Percentiles rank a stretch among this genome's conserved stretches.
phyloP scores from a whole-genome alignment of 2,888 invertebrate genomes.

The Acronicta alni region DNA sequence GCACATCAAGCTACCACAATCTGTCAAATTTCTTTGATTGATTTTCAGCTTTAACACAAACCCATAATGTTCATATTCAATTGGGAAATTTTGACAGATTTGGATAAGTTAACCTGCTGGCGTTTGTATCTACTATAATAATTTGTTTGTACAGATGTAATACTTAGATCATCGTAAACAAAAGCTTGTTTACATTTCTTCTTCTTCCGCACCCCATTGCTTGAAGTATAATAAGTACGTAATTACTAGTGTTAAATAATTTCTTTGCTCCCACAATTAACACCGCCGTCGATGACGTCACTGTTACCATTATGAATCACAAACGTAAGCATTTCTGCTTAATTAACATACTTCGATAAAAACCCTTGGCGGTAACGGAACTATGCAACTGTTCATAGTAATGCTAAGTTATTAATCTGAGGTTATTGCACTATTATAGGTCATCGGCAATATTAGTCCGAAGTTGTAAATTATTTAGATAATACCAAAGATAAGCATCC shows the following conservation, averaged over 20 bases:
- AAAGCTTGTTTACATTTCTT: slow-evolving; percentile 33
- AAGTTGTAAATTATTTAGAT: slow-evolving; percentile 28
- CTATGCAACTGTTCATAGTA: slow-evolving; percentile 23
- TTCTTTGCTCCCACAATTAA: slow-evolving; percentile 57
- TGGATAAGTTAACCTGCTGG: too few species aligned
- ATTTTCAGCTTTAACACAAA: too few species aligned
- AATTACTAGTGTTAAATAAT: slow-evolving; percentile 48
- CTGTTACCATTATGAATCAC: slow-evolving; percentile 55
- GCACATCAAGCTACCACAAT: too few species aligned
- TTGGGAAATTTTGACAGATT: too few species aligned
- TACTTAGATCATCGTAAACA: slow-evolving; percentile 27
- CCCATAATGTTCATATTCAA: too few species aligned
- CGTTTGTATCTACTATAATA: too few species aligned
- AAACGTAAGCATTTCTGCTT: slow-evolving; percentile 56
- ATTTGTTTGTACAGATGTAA: slow-evolving; percentile 7
- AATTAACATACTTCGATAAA: slow-evolving; percentile 60
- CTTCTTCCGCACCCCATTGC: slow-evolving; percentile 28
- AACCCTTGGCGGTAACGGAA: slow-evolving; percentile 15
- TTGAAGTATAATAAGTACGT: not conserved
- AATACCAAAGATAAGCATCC: slow-evolving; percentile 15
- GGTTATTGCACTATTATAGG: slow-evolving; percentile 25
- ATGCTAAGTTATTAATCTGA: slow-evolving; percentile 20
- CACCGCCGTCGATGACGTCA: slow-evolving; percentile 57
- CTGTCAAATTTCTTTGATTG: too few species aligned
- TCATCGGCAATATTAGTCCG: slow-evolving; percentile 16